Evolutionary conservation across 2,888 invertebrate species (phyloP).

Genomic region (Cepaea hortensis): DNA sequence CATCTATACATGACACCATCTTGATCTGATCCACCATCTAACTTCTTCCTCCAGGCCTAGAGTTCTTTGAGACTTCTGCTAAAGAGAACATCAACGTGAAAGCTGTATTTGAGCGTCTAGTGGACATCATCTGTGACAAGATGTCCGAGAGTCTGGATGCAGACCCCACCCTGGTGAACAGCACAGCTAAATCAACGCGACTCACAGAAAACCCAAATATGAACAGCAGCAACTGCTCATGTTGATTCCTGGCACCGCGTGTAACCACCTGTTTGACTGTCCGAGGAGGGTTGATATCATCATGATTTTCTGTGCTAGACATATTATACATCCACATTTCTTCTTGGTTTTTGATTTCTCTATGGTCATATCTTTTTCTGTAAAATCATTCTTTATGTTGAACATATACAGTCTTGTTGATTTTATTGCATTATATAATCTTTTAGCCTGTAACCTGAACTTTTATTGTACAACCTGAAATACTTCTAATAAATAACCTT

Average conservation of each 20-base stretch:
- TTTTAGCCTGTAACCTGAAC: no score
- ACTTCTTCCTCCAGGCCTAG: slow-evolving; percentile 81
- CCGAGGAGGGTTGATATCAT: not conserved
- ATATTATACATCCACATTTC: not conserved
- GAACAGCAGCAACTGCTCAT: slow-evolving; percentile 76
- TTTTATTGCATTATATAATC: no score
- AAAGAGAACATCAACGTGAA: slow-evolving; percentile 99
- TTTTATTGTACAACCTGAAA: no score
- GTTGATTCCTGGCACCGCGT: slow-evolving; percentile 59
- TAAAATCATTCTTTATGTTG: no score
- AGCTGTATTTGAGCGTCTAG: slow-evolving; percentile 96
- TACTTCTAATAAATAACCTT: no score
- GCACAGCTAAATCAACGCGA: slow-evolving; percentile 80
- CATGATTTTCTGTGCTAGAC: not conserved
- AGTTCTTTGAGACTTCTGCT: slow-evolving; percentile 99
- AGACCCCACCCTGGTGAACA: slow-evolving; percentile 93
- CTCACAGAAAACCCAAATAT: slow-evolving; percentile 89
- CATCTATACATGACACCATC: no score
- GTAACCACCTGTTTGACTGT: slow-evolving; percentile 20
- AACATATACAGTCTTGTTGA: no score
- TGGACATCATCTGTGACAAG: slow-evolving; percentile 99
- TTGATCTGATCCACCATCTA: no score
- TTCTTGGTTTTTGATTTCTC: not conserved
- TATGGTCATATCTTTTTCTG: not conserved
- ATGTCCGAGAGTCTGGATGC: slow-evolving; percentile 99